phyloP scores from a whole-genome alignment of 2,888 invertebrate species.

The Zygaena filipendulae region DNA sequence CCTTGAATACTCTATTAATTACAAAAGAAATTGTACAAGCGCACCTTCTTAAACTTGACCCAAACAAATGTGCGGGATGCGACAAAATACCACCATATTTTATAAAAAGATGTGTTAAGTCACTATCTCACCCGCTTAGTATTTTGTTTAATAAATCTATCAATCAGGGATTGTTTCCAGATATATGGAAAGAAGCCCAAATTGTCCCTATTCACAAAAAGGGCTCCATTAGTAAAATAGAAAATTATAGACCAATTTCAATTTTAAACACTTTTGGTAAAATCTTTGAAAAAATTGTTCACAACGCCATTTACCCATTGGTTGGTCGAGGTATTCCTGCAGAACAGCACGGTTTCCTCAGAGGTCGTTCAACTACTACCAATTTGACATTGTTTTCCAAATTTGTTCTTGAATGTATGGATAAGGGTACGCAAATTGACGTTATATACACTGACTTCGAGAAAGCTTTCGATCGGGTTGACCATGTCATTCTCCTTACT shows the following conservation, averaged over 20 bases:
- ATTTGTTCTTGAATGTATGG: slow-evolving; percentile 4
- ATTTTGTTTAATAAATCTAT: no score
- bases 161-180: slow-evolving; percentile 5
- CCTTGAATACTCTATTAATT: no score
- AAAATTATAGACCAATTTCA: slow-evolving; percentile 10
- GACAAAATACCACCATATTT: no score
- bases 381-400: slow-evolving; percentile 3
- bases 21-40: no score
- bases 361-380: slow-evolving; percentile 2
- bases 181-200: slow-evolving; percentile 8
- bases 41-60: no score
- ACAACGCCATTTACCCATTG: slow-evolving; percentile 1
- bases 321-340: slow-evolving; percentile 1
- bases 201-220: slow-evolving; percentile 9
- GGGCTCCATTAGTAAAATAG: slow-evolving; percentile 5
- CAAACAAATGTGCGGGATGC: no score
- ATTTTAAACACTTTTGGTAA: slow-evolving; percentile 6
- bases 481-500: slow-evolving; percentile 2
- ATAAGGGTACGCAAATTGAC: slow-evolving; percentile 6
- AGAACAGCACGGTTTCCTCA: slow-evolving; percentile 9
- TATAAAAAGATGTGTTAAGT: no score
- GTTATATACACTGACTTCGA: slow-evolving; percentile 7
- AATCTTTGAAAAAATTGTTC: slow-evolving; percentile 6
- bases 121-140: no score
- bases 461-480: slow-evolving; percentile 5